Conservation (phyloP, 2,113 vertebrate genomes). For the Eolophus roseicapilla region DNA sequence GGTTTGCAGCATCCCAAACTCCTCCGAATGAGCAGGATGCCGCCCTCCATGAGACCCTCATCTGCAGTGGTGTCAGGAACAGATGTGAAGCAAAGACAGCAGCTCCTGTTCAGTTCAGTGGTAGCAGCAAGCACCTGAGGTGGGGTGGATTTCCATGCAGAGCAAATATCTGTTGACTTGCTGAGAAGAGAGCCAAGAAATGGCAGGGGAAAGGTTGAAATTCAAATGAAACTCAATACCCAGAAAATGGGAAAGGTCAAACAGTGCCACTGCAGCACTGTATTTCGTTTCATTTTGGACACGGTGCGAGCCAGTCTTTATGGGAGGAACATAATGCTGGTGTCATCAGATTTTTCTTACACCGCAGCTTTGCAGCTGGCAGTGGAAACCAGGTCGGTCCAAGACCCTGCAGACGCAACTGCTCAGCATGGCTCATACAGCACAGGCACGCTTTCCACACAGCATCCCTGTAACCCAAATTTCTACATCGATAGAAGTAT, state of each 20-base stretch:
- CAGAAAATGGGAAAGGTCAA: neutral
- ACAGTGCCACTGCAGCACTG: neutral
- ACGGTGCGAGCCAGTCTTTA: neutral
- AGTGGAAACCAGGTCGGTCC: neutral
- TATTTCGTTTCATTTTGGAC: neutral
- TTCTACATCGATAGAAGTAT: neutral
- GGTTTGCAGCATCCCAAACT: neutral
- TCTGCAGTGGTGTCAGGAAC: neutral
- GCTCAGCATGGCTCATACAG: neutral
- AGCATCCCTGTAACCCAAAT: accelerated
- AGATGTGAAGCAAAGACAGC: neutral
- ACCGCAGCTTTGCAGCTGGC: neutral
- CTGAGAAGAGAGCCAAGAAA: neutral
- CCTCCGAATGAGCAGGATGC: neutral
- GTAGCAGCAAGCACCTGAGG: too few relatives aligned
- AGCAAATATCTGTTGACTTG: neutral
- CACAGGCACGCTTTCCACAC: neutral
- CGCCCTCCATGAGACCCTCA: neutral
- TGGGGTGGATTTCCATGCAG: neutral
- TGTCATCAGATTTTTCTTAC: neutral
- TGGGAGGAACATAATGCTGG: neutral
- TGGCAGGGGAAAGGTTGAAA: neutral
- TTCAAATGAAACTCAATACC: neutral
- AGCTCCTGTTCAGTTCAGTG: neutral
- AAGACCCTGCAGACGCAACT: neutral